A percentile compares a stretch with the other conserved stretches of the same genome.
phyloP scores from a whole-genome alignment of 2,888 invertebrate species.

The Seira sanloemensis region DNA sequence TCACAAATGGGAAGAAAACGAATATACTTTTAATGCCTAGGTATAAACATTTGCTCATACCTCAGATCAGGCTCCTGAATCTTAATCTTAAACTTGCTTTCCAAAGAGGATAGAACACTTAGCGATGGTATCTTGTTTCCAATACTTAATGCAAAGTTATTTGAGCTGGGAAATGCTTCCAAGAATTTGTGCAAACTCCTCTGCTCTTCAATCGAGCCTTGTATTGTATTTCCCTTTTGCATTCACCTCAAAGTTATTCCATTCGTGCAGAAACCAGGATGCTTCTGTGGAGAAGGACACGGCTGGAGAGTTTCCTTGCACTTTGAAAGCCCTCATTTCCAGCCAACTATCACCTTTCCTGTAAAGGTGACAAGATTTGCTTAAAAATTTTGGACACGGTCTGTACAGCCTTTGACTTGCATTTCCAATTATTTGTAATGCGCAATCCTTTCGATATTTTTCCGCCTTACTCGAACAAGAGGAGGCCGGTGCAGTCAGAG shows the following conservation, averaged over 20 bases:
- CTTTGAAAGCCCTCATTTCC: constrained; percentile 61
- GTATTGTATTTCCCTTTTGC: constrained; percentile 57
- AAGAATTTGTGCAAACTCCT: constrained; percentile 16
- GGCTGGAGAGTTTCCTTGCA: constrained; percentile 61
- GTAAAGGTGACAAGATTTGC: constrained; percentile 5
- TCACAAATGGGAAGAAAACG: too few species aligned
- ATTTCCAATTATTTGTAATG: too few species aligned
- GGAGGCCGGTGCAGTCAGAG: background rate
- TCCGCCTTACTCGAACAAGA: background rate
- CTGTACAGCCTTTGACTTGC: background rate
- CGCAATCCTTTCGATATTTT: too few species aligned
- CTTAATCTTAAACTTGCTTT: constrained; percentile 49
- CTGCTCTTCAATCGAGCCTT: constrained; percentile 14
- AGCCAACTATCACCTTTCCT: constrained; percentile 46
- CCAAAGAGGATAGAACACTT: constrained; percentile 51
- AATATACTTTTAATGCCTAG: too few species aligned
- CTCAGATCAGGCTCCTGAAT: constrained; percentile 39
- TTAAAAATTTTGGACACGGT: background rate
- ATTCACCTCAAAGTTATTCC: constrained; percentile 69
- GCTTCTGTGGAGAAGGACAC: constrained; percentile 63
- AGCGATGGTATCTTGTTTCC: constrained; percentile 68
- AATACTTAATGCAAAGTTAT: constrained; percentile 66
- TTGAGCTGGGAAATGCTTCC: constrained; percentile 26
- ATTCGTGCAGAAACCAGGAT: constrained; percentile 66
- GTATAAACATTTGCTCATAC: constrained; percentile 23